Base-by-base conservation (phyloP, 2,113 vertebrate genomes). In the Zosterops lateralis region DNA sequence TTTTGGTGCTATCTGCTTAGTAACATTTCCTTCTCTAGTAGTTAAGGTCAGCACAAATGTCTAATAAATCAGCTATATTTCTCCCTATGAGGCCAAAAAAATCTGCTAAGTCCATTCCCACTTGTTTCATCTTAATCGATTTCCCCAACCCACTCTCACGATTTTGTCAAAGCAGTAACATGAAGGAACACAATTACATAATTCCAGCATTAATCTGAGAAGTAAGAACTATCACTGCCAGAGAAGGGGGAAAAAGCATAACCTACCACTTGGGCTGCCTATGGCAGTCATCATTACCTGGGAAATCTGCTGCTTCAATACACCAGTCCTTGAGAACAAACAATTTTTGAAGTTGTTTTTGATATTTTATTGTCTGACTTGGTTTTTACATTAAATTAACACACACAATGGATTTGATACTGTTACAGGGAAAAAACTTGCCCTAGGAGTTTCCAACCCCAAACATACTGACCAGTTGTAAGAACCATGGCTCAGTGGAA, bases 341-440 rank as follows among this genome's bases (percentile, higher is more conserved):
- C 29, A 25, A 7, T 2, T 76, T 89, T 83, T 65, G 54, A 76
- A 66, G 34, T 20, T 70, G 38, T 7, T 89, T 92, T 60, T 50
- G 26, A 76, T 31, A 61, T 0, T 93, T 97, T 96, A 92, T 95
- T 96, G 34, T 87, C 64, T 58, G 74, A 60, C n/a, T 91, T 73
- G n/a, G 2, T 77, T 91, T 90, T 91, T 85, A 91, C 84, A 91
- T 91, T 57, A 76, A 86, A 88, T 80, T 78, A 90, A 88, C 18
- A 85, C 7, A 90, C 18, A 38, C n/a, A 50, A 54, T 24, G 38
- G 54, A 60, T 91, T 54, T 76, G 34, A 70, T 53, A 68, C 22
- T 57, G 45, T 89, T 62, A 87, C 50, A 89, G 36, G 31, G 28
- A 82, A 72, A 17, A 86, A 85, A 85, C 34, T 38, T 61, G 38